Evolutionary conservation across 2,113 vertebrate genomes (phyloP), one percentile per base, ranked within the genome.

Genomic region (Plestiodon gilberti): DNA sequence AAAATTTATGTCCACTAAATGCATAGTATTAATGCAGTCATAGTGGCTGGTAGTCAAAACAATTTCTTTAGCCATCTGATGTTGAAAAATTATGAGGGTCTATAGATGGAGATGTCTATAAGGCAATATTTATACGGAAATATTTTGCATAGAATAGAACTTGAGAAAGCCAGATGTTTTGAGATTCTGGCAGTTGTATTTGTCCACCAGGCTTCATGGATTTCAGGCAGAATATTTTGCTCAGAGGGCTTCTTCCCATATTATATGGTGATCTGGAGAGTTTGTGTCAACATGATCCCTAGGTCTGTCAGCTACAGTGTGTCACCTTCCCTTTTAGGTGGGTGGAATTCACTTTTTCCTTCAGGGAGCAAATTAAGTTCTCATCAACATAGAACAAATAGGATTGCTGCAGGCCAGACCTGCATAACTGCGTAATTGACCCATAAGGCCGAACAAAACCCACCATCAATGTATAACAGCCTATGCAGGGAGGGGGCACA

Each of bases 1-100:
- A 94, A 88, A 88, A 95, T 96, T 96, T 96, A 96, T 93, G 84
- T 90, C 87, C 40, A 89, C 91, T 93, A 78, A 91, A 92, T 92
- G 40, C 91, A 86, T 96, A 95, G 96, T 93, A 93, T 65, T 82
- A 96, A 96, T 94, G 90, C 85, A 91, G 78, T 78, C 48, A 1
- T 48, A 71, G 82, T 84, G n/a, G 61, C 38, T 81, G 91, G n/a
- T 28, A 85, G 81, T 43, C 87, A 64, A 92, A 93, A 86, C 65
- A 6, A 71, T 78, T 93, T 89, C 87, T 92, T 90, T 83, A 91
- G 81, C 48, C 79, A 86, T 70, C 5, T 86, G 55, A 71, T 86
- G 40, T 85, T 91, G 89, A 89, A 82, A 81, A 25, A 0, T 59
- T 77, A 85, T 85, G 83, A 85, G 81, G 71, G 59, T 75, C 33